Evolutionary conservation across 2,797 vertebrate genomes (phyloP), one percentile per base, ranked within the genome.

Genomic region (Hemitrygon akajei): DNA sequence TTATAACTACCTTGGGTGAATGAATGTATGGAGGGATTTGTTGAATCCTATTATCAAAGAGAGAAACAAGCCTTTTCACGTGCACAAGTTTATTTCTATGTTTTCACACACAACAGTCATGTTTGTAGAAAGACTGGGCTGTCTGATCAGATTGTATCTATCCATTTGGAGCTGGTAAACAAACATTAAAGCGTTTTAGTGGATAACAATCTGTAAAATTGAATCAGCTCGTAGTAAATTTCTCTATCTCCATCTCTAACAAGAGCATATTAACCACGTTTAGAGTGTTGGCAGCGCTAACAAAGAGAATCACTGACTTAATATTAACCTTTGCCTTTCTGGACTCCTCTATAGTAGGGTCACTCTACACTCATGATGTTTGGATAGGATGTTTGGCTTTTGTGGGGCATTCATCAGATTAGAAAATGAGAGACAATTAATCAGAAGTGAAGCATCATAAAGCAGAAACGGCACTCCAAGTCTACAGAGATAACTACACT

Each of bases 111-210:
- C 14, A 30, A 47, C 11, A 76, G 71, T 40, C 5, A 5, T 56
- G 18, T 56, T 6, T 56, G 40, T 76, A 76, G 27, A 76, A 30
- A 18, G 69, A 16, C 25, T 16, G 91, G 37, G 56, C 6, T 56
- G 37, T 12, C 12, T 58, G 47, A 93, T 75, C 91, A 93, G 91
- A 75, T 93, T 75, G 91, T 30, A 71, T 92, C 69, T 89, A 66
- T 58, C 5, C 37, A 76, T 56, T 93, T 40, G 16, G 12, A 93
- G 2, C 16, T 76, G 71, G 71, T 93, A 93, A 93, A 93, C 71
- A 93, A 93, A 93, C 71, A 93, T 93, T 93, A 93, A 93, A 93
- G 71, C 47, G 20, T 76, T 93, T 56, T 56, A 56, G 40, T 11
- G 11, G 91, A 93, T 93, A 93, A 76, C 5, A 76, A 93, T 93